Evolutionary conservation across 2,797 vertebrate genomes (phyloP).

Genomic region (Tolypeutes matacus): DNA sequence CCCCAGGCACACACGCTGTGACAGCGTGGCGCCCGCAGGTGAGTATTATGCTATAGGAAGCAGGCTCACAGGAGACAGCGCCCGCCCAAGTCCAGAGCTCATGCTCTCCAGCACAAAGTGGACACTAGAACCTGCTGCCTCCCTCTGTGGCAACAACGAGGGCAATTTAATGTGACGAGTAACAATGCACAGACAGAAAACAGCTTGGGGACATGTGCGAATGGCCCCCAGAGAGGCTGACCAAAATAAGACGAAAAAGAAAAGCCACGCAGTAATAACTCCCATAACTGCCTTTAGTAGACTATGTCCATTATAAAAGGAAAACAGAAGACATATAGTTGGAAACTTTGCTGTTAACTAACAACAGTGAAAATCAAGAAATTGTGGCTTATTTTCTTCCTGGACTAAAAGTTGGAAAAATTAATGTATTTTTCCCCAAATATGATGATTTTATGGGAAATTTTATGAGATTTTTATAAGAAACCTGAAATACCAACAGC

Average conservation of each 20-base stretch:
- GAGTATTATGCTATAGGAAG: neutral
- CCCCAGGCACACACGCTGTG: neutral
- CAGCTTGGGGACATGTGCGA: neutral
- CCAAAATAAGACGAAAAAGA: neutral
- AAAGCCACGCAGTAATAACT: neutral
- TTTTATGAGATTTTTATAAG: slow-evolving; percentile 9
- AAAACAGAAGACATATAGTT: neutral
- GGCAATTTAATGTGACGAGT: neutral
- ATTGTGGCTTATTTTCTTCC: neutral
- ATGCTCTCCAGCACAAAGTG: neutral
- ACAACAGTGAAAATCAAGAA: slow-evolving; percentile 4
- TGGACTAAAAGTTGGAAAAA: neutral
- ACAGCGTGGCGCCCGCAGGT: neutral
- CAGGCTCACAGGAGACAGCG: neutral
- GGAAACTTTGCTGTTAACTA: neutral
- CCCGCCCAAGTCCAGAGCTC: neutral
- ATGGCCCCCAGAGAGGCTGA: neutral
- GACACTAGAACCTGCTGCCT: neutral
- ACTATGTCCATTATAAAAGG: neutral
- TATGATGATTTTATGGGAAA: neutral
- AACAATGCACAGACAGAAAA: neutral
- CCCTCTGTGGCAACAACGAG: neutral
- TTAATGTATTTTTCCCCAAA: neutral
- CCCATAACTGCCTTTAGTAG: neutral
- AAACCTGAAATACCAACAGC: slow-evolving; percentile 37